Conservation (phyloP, 2,113 vertebrate genomes). For the Pelvicachromis taeniatus region DNA sequence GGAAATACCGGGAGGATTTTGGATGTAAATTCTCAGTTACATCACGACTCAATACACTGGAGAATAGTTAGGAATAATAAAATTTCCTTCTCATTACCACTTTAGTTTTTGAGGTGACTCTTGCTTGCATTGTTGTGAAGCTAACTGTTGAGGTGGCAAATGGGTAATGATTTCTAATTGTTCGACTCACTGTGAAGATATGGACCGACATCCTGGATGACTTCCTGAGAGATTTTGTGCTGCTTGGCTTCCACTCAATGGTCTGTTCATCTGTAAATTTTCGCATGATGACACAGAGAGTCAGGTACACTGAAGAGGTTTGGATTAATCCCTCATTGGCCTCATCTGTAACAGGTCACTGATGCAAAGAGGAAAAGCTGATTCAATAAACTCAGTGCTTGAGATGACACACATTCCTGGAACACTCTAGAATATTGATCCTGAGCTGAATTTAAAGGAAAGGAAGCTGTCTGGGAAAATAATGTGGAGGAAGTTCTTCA, state of each 20-base stretch:
- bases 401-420: neutral
- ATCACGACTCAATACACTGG: neutral
- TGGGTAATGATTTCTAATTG: conserved; percentile 46
- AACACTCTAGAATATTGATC: neutral
- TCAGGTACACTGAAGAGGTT: neutral
- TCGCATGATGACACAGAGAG: neutral
- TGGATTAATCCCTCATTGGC: neutral
- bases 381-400: neutral
- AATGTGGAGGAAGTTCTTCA: neutral
- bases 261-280: conserved; percentile 5
- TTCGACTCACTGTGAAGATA: conserved; percentile 1
- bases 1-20: neutral
- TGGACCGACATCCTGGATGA: neutral
- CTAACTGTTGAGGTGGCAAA: conserved; percentile 14
- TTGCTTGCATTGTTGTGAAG: neutral
- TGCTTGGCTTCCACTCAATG: conserved; percentile 4
- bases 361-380: conserved; percentile 1
- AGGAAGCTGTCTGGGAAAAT: neutral
- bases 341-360: neutral
- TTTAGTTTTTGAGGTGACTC: neutral
- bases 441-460: neutral
- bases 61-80: neutral
- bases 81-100: neutral
- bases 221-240: conserved; percentile 6
- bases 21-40: neutral